Percentiles rank a stretch among this genome's conserved stretches.
Evolutionary conservation across 2,888 invertebrate species (phyloP).

Genomic region (Lamellibrachia satsuma): DNA sequence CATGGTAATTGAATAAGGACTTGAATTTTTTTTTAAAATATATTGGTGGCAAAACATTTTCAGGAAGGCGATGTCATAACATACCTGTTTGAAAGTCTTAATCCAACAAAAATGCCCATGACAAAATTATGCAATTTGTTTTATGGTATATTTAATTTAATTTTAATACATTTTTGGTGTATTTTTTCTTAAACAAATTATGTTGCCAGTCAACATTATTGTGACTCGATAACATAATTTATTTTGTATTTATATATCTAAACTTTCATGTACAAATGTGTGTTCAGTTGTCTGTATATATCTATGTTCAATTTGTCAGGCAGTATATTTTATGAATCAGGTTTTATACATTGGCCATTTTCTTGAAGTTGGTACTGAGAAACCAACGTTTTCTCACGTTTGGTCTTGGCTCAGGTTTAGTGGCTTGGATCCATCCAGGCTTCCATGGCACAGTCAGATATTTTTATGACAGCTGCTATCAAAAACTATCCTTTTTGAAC

Average conservation of each 20-base stretch:
- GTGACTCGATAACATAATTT: neutral
- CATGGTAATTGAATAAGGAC: neutral
- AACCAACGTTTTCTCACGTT: neutral
- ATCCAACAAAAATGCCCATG: too few relatives aligned
- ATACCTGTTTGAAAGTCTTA: too few relatives aligned
- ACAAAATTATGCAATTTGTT: too few relatives aligned
- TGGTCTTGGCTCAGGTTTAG: neutral
- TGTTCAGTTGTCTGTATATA: too few relatives aligned
- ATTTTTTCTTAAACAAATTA: too few relatives aligned
- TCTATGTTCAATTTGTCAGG: too few relatives aligned
- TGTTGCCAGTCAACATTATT: too few relatives aligned
- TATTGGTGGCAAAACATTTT: too few relatives aligned
- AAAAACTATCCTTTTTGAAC: neutral
- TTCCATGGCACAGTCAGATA: neutral
- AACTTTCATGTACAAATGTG: neutral
- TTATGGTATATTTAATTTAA: too few relatives aligned
- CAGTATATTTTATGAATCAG: neutral
- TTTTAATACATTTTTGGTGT: too few relatives aligned
- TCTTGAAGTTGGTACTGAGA: neutral
- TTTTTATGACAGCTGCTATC: slow-evolving; percentile 12
- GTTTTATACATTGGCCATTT: neutral
- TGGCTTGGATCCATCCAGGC: neutral
- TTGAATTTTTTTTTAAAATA: too few relatives aligned
- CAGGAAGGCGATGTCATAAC: too few relatives aligned
- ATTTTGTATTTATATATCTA: neutral